Conservation (phyloP, 2,888 invertebrate genomes). For the Thecocarcelia acutangulata region DNA sequence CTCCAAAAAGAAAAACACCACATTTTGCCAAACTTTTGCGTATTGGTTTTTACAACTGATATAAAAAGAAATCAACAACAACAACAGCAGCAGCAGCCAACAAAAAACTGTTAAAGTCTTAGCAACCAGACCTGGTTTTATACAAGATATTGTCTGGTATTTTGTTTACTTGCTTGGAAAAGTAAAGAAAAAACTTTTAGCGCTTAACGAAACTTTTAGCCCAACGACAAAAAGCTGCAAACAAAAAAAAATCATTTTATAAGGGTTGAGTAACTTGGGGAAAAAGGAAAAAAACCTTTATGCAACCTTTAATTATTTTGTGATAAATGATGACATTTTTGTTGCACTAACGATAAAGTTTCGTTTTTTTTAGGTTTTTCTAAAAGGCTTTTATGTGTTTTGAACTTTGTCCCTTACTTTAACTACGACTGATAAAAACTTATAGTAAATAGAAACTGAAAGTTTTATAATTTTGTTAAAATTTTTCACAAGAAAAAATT, state of each 20-base stretch:
- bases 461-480: slow-evolving; percentile 71
- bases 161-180: slow-evolving; percentile 72
- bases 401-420: not conserved
- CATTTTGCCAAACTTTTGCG: slow-evolving; percentile 61
- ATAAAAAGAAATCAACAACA: slow-evolving; percentile 16
- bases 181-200: slow-evolving; percentile 44
- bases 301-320: slow-evolving; percentile 79
- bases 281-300: slow-evolving; percentile 34
- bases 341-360: slow-evolving; percentile 70
- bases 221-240: slow-evolving; percentile 27
- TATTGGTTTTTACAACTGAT: slow-evolving; percentile 58
- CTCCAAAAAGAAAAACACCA: slow-evolving; percentile 18
- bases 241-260: slow-evolving; percentile 20
- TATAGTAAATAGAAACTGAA: slow-evolving; percentile 67
- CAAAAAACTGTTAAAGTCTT: slow-evolving; percentile 49
- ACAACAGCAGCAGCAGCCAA: slow-evolving; percentile 2
- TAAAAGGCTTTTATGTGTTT: slow-evolving; percentile 50
- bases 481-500: slow-evolving; percentile 25
- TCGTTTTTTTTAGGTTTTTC: slow-evolving; percentile 20
- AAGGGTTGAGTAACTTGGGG: slow-evolving; percentile 7
- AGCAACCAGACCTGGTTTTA: slow-evolving; percentile 61
- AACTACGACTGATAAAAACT: slow-evolving; percentile 1
- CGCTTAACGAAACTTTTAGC: slow-evolving; percentile 42
- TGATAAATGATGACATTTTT: slow-evolving; percentile 80
- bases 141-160: slow-evolving; percentile 70